These are phyloP conservation scores for Toxotes lorentzi DNA, from an alignment of 2,797 vertebrate genomes.

Conservation along the genomic window DNA sequence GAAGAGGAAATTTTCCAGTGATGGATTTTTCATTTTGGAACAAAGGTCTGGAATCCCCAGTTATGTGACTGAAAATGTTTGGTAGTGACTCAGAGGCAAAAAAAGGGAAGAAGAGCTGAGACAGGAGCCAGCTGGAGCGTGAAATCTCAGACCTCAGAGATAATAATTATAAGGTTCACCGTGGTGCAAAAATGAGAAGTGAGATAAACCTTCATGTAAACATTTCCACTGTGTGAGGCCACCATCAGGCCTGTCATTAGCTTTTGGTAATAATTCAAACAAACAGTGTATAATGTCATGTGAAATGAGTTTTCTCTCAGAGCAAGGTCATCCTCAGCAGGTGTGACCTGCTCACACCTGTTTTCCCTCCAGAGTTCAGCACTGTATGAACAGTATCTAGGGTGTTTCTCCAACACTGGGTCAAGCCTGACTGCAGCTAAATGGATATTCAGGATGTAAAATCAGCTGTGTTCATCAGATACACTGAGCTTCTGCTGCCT, in stretches of 20 bases:
- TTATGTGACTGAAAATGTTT: slow-evolving; percentile 41
- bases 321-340: slow-evolving; percentile 29
- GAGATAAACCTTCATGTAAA: not conserved
- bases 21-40: slow-evolving; percentile 42
- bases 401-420: slow-evolving; percentile 20
- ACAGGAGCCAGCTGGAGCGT: slow-evolving; percentile 15
- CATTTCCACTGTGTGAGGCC: not conserved
- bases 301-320: not conserved
- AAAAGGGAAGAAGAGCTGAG: slow-evolving; percentile 13
- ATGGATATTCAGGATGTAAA: slow-evolving; percentile 38
- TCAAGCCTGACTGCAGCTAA: slow-evolving; percentile 48
- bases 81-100: slow-evolving; percentile 28
- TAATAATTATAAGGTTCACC: slow-evolving; percentile 2
- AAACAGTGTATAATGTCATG: not conserved
- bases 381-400: slow-evolving; percentile 3
- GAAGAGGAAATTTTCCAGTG: slow-evolving; percentile 43
- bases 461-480: not conserved
- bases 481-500: slow-evolving; percentile 52
- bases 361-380: slow-evolving; percentile 22
- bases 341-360: slow-evolving; percentile 33
- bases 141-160: not conserved
- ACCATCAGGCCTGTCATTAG: not conserved
- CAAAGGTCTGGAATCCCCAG: slow-evolving; percentile 38
- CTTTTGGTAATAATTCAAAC: not conserved
- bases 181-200: not conserved